phyloP scores from a whole-genome alignment of 2,113 vertebrate species.

The Spheniscus mendiculus region DNA sequence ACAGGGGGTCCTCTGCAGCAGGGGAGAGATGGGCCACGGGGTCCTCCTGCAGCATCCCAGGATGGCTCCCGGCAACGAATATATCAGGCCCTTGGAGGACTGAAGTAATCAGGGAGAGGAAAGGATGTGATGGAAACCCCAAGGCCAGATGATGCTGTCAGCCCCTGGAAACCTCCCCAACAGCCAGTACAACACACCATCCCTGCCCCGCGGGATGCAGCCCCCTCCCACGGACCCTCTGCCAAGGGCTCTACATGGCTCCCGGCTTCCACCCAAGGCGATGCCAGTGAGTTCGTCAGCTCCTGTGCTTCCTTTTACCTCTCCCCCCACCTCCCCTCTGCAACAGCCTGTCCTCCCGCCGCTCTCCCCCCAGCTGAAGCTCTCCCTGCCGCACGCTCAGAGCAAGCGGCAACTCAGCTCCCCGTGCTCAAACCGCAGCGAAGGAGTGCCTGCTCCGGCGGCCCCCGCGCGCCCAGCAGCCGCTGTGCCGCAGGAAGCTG shows the following conservation, averaged over 20 bases:
- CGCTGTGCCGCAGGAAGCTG: not conserved
- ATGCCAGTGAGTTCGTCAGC: not conserved
- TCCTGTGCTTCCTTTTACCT: not conserved
- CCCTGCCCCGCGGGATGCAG: accelerated
- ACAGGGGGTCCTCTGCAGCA: not conserved
- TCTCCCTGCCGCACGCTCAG: accelerated
- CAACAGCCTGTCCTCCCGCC: accelerated
- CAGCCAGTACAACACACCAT: not conserved
- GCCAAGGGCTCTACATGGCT: accelerated
- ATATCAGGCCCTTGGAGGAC: not conserved
- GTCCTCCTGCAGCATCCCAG: not conserved
- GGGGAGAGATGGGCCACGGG: accelerated
- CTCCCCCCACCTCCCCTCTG: too few species aligned
- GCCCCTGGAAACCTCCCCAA: not conserved
- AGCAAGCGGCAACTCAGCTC: not conserved
- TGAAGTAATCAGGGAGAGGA: not conserved
- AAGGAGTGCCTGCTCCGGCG: not conserved
- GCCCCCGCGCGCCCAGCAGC: accelerated
- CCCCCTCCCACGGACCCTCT: not conserved
- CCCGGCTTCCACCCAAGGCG: not conserved
- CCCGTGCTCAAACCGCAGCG: not conserved
- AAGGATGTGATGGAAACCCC: not conserved
- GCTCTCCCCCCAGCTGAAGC: not conserved
- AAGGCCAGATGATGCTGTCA: not conserved
- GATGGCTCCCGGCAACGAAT: not conserved